phyloP scores from a whole-genome alignment of 2,113 vertebrate genomes.

The Camelus dromedarius region DNA sequence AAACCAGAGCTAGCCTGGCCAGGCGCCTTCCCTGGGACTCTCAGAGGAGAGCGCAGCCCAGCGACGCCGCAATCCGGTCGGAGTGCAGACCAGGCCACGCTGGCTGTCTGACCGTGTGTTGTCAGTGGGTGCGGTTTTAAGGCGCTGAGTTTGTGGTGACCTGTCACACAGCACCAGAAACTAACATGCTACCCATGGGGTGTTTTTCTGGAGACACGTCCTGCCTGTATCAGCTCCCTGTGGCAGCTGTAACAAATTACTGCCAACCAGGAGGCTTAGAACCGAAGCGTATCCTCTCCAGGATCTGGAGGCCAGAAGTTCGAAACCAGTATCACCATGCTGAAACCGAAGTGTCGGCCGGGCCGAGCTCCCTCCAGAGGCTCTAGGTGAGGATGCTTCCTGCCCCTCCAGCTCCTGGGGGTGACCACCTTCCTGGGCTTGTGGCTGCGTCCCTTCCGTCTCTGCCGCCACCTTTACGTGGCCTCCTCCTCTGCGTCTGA shows the following conservation, averaged over 20 bases:
- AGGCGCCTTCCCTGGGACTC: accelerated
- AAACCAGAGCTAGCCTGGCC: accelerated
- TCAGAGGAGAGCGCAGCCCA: not conserved
- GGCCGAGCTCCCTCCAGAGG: accelerated
- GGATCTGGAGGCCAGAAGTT: accelerated
- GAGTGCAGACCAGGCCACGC: accelerated
- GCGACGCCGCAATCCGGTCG: accelerated
- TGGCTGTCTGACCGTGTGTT: accelerated
- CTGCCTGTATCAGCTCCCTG: not conserved
- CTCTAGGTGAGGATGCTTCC: accelerated
- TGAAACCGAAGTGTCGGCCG: accelerated
- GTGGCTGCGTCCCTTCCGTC: accelerated
- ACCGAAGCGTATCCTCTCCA: accelerated
- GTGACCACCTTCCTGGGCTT: accelerated
- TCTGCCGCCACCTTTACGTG: accelerated
- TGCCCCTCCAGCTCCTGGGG: accelerated
- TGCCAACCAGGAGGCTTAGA: accelerated
- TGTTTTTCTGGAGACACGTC: accelerated
- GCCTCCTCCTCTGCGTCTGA: too few species aligned
- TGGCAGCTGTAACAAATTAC: accelerated
- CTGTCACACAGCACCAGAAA: not conserved
- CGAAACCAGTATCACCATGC: accelerated
- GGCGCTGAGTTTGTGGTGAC: accelerated
- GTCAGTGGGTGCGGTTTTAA: accelerated
- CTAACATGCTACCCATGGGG: accelerated